A percentile compares a stretch with the other conserved stretches of the same genome.
Evolutionary conservation across 35 echinoderm and acorn worm species (phyloP).

Genomic region (Apostichopus californicus): DNA sequence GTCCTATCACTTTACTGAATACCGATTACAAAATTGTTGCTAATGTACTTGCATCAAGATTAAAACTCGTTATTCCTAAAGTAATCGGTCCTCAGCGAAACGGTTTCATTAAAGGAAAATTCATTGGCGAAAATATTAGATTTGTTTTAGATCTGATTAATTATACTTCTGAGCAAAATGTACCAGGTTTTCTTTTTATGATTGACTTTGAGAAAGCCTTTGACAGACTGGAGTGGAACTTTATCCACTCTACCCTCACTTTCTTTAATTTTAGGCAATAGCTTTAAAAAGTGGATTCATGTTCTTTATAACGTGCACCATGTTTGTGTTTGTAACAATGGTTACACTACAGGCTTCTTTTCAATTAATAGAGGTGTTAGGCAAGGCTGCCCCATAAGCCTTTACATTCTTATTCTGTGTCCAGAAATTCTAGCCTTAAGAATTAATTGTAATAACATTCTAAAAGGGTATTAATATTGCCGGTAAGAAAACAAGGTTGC

Average conservation of each 20-base stretch:
- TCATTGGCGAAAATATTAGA: slow-evolving; percentile 50
- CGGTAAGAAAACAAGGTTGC: too few relatives aligned
- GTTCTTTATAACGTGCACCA: background rate
- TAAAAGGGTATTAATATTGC: too few relatives aligned
- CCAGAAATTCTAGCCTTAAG: too few relatives aligned
- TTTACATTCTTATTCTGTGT: too few relatives aligned
- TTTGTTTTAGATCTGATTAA: background rate
- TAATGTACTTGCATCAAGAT: slow-evolving; percentile 19
- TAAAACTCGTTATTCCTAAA: slow-evolving; percentile 15
- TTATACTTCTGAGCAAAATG: slow-evolving; percentile 3
- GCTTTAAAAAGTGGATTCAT: slow-evolving; percentile 26
- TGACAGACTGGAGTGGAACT: slow-evolving; percentile 34
- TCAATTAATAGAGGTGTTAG: too few relatives aligned
- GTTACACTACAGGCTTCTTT: background rate
- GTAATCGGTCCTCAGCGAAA: background rate
- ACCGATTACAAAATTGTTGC: slow-evolving; percentile 49
- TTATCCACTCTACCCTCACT: slow-evolving; percentile 1
- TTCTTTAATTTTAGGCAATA: slow-evolving; percentile 17
- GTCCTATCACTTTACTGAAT: slow-evolving; percentile 37
- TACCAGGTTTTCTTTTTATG: slow-evolving; percentile 23
- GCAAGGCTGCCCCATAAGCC: too few relatives aligned
- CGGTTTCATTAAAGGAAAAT: slow-evolving; percentile 39
- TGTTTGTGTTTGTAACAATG: slow-evolving; percentile 37
- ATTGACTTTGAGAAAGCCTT: slow-evolving; percentile 55
- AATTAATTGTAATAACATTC: too few relatives aligned